Evolutionary conservation across 1,140 invertebrate species (phyloP).

Genomic region (Drosophila mayri): DNA sequence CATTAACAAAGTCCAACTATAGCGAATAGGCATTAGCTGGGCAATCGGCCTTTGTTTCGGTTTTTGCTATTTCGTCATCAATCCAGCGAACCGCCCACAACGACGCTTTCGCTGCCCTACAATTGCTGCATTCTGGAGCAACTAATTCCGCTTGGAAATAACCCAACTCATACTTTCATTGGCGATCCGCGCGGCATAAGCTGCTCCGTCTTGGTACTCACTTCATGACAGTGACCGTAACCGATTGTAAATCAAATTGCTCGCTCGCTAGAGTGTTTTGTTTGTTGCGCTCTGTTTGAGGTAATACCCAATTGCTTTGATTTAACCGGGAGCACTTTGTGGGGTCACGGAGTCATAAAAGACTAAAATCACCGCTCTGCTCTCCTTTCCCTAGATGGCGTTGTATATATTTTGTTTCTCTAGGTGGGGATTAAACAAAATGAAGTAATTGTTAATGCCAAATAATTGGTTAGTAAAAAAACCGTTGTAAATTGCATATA

Average conservation of each 20-base stretch:
- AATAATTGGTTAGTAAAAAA: background rate
- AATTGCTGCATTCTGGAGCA: slow-evolving; percentile 37
- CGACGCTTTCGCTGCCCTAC: background rate
- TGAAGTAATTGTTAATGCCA: background rate
- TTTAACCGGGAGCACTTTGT: slow-evolving; percentile 42
- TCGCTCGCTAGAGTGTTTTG: slow-evolving; percentile 23
- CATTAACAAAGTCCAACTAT: slow-evolving; percentile 33
- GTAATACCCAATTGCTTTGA: slow-evolving; percentile 47
- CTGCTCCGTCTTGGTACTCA: slow-evolving; percentile 26
- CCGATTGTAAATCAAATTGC: slow-evolving; percentile 55
- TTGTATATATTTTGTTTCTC: background rate
- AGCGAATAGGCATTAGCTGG: slow-evolving; percentile 37
- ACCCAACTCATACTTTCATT: slow-evolving; percentile 45
- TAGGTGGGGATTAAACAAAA: background rate
- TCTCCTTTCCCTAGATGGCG: slow-evolving; percentile 9
- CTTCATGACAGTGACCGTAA: slow-evolving; percentile 32
- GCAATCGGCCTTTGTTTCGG: slow-evolving; percentile 20
- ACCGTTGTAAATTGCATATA: background rate
- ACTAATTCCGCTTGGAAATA: slow-evolving; percentile 14
- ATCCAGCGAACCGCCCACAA: slow-evolving; percentile 24
- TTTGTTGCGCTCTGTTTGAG: slow-evolving; percentile 37
- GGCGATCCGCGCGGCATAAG: background rate
- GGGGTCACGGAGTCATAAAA: slow-evolving; percentile 40
- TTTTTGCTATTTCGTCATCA: slow-evolving; percentile 20
- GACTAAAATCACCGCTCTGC: background rate